Conservation (phyloP, 2,113 vertebrate genomes). For the Globicephala melas region DNA sequence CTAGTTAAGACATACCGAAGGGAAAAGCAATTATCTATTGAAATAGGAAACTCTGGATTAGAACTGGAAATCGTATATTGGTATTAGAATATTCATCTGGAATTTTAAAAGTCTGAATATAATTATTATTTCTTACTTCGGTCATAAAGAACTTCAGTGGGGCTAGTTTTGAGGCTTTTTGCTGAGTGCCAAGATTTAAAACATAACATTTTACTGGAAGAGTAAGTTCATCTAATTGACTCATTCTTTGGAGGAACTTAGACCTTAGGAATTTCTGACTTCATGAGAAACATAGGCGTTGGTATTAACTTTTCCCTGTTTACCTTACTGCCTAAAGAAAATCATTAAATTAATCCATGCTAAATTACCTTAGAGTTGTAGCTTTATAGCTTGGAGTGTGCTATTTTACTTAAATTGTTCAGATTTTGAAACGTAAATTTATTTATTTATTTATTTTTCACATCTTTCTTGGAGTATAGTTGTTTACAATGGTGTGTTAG, state of each 20-base stretch:
- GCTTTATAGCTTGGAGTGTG: not conserved
- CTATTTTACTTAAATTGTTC: not conserved
- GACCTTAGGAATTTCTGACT: not conserved
- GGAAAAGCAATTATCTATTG: constrained; percentile 72
- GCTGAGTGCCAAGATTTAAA: not conserved
- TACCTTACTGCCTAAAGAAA: not conserved
- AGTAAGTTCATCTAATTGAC: not conserved
- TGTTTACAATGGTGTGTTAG: no score
- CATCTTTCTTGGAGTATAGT: no score
- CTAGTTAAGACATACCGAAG: constrained; percentile 68
- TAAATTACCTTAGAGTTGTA: not conserved
- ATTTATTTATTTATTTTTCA: no score
- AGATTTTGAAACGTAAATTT: not conserved
- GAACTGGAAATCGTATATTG: constrained; percentile 50
- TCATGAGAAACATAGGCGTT: not conserved
- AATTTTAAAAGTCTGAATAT: constrained; percentile 27
- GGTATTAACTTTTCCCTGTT: not conserved
- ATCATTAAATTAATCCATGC: not conserved
- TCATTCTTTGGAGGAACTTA: not conserved
- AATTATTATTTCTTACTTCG: not conserved
- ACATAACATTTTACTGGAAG: not conserved
- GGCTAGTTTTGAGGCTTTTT: not conserved
- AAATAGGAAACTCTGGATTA: constrained; percentile 74
- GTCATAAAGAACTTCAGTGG: not conserved
- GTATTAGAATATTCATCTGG: constrained; percentile 33